phyloP scores from a whole-genome alignment of 1,140 invertebrate genomes.

The Hyposmocoma kahamanoa region DNA sequence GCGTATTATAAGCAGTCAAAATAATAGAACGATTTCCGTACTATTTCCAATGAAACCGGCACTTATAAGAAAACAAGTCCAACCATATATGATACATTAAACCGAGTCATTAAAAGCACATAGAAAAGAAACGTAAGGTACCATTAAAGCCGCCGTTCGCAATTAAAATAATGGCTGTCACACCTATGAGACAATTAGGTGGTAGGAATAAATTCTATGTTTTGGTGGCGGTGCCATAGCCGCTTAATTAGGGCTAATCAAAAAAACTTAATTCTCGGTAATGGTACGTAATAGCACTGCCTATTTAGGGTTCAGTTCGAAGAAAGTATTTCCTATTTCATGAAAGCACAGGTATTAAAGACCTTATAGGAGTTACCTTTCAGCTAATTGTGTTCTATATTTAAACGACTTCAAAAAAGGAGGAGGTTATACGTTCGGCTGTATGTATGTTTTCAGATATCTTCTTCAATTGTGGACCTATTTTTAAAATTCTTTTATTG shows the following conservation, averaged over 20 bases:
- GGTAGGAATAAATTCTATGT: slow-evolving; percentile 59
- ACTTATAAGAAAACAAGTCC: slow-evolving; percentile 2
- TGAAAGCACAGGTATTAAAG: no score
- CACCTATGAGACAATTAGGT: slow-evolving; percentile 69
- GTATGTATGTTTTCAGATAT: no score
- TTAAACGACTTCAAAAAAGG: no score
- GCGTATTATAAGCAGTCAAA: no score
- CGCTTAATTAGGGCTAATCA: slow-evolving; percentile 66
- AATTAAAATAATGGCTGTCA: slow-evolving; percentile 71
- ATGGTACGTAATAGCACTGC: slow-evolving; percentile 35
- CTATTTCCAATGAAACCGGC: not conserved
- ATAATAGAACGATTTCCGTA: not conserved
- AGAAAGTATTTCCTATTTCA: no score
- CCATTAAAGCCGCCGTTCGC: slow-evolving; percentile 54
- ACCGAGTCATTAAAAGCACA: slow-evolving; percentile 47
- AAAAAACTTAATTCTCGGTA: slow-evolving; percentile 60
- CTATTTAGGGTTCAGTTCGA: no score
- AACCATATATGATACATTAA: slow-evolving; percentile 40
- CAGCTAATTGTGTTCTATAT: no score
- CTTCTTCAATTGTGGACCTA: no score
- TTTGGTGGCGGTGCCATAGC: slow-evolving; percentile 39
- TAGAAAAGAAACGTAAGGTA: slow-evolving; percentile 51
- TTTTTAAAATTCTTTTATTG: no score
- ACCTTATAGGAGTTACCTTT: no score
- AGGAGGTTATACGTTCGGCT: no score